phyloP scores from a whole-genome alignment of 1,140 invertebrate species.

The Caenorhabditis inopinata region DNA sequence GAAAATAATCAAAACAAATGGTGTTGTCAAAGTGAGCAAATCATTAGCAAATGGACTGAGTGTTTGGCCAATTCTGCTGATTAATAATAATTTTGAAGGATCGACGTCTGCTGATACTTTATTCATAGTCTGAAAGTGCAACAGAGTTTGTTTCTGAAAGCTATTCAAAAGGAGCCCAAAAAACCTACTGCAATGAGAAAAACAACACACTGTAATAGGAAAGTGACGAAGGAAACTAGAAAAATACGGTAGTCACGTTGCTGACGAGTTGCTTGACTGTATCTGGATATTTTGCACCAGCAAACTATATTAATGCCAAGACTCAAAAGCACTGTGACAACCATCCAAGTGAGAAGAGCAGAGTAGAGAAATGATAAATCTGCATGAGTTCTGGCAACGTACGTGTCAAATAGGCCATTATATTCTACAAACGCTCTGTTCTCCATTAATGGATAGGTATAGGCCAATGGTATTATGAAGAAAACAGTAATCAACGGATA shows the following conservation, averaged over 20 bases:
- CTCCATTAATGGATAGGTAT: neutral
- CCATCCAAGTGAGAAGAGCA: neutral
- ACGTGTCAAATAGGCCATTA: neutral
- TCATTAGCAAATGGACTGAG: slow-evolving; percentile 7
- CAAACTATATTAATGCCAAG: neutral
- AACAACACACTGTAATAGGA: neutral
- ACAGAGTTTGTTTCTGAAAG: too few relatives aligned
- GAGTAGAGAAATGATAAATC: neutral
- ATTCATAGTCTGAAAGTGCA: slow-evolving; percentile 4
- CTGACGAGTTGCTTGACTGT: neutral
- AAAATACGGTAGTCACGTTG: neutral
- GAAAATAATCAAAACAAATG: slow-evolving; percentile 27
- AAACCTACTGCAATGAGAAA: neutral
- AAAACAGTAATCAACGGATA: neutral
- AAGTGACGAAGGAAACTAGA: neutral
- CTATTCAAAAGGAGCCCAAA: neutral
- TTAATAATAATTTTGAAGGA: neutral
- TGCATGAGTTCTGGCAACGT: neutral
- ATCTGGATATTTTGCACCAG: slow-evolving; percentile 4
- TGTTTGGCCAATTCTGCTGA: neutral
- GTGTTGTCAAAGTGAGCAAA: neutral
- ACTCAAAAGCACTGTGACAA: neutral
- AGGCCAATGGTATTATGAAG: neutral
- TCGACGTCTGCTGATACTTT: neutral
- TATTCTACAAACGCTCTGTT: neutral